phyloP scores from a whole-genome alignment of 2,797 vertebrate species.

The Mormyrops boulengeri region DNA sequence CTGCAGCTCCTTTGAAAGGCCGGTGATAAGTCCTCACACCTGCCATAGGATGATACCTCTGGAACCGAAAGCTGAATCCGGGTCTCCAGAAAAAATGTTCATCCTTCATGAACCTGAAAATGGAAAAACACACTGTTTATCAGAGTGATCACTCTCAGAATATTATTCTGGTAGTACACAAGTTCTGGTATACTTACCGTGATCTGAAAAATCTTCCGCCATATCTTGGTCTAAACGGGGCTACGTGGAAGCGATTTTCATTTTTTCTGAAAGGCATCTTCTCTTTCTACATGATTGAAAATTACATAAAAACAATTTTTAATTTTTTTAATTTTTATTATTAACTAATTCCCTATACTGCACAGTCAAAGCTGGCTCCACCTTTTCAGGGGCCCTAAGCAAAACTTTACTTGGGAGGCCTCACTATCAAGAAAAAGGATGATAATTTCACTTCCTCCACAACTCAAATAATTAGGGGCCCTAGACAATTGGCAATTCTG shows the following conservation, averaged over 20 bases:
- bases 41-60: slow-evolving; percentile 25
- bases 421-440: background rate
- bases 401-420: background rate
- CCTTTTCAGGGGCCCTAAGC: background rate
- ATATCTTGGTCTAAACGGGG: slow-evolving; percentile 41
- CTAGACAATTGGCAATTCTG: background rate
- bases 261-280: slow-evolving; percentile 47
- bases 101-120: slow-evolving; percentile 43
- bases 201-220: slow-evolving; percentile 35
- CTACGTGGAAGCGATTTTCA: slow-evolving; percentile 44
- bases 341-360: background rate
- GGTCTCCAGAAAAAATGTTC: slow-evolving; percentile 40
- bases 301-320: background rate
- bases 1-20: background rate
- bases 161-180: background rate
- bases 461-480: background rate
- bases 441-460: background rate
- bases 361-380: background rate
- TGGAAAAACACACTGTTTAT: background rate
- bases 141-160: background rate
- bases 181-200: slow-evolving; percentile 34
- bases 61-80: slow-evolving; percentile 28
- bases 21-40: background rate
- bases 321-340: background rate
- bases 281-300: slow-evolving; percentile 43